These are phyloP conservation scores for Melierax canorus DNA, from an alignment of 2,113 vertebrate genomes.

Conservation along the genomic window DNA sequence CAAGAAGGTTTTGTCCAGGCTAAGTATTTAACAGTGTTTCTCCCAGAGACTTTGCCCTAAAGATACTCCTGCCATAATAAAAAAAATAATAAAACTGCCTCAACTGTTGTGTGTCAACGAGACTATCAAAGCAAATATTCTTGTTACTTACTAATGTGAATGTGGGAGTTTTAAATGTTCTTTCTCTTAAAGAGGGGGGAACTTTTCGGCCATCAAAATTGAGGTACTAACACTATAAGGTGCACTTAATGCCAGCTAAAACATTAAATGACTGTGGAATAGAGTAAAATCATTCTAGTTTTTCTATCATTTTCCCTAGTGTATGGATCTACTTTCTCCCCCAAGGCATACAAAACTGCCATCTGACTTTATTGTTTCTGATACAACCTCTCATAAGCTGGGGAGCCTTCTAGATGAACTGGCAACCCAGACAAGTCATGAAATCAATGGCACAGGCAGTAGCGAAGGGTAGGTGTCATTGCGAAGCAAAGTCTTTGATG, in stretches of 20 bases:
- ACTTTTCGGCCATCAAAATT: not conserved
- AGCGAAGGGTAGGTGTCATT: constrained; percentile 46
- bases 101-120: not conserved
- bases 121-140: constrained; percentile 22
- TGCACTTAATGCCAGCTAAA: not conserved
- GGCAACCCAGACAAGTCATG: not conserved
- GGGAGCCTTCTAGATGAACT: not conserved
- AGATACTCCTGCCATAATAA: constrained; percentile 45
- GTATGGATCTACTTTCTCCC: not conserved
- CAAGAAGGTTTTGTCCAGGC: constrained; percentile 59
- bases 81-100: constrained; percentile 14
- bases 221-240: not conserved
- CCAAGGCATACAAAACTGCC: constrained; percentile 8
- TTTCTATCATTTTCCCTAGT: not conserved
- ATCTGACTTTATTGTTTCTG: constrained; percentile 41
- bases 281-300: not conserved
- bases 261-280: not conserved
- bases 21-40: constrained; percentile 65
- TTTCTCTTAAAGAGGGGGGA: not conserved
- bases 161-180: not conserved
- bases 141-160: not conserved
- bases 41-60: constrained; percentile 47
- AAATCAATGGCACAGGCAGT: constrained; percentile 46
- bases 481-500: constrained; percentile 50
- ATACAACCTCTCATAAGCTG: constrained; percentile 28